phyloP scores from a whole-genome alignment of 2,888 invertebrate species.

The Cistogaster globosa region DNA sequence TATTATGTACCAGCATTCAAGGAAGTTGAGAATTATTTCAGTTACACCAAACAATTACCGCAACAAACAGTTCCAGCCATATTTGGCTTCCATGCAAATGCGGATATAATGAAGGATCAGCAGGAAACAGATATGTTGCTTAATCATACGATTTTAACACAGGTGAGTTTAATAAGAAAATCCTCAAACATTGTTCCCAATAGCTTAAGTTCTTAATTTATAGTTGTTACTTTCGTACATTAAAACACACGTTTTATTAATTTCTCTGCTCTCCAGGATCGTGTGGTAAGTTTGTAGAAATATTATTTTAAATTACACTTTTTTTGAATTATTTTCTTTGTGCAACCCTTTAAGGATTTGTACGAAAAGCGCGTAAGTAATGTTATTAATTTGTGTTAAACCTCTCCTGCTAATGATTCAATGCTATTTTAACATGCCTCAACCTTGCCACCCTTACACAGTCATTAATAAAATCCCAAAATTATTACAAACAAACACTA shows the following conservation, averaged over 20 bases:
- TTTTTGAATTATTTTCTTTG: not conserved
- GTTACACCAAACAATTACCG: conserved; percentile 88
- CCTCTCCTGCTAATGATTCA: not conserved
- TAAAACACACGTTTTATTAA: not conserved
- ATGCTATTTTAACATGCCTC: conserved; percentile 24
- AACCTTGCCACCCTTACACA: conserved; percentile 61
- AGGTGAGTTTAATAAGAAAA: conserved; percentile 84
- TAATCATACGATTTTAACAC: conserved; percentile 89
- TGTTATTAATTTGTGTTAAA: not conserved
- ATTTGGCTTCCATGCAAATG: conserved; percentile 96
- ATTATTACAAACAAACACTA: conserved; percentile 77
- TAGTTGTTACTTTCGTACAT: not conserved
- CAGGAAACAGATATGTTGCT: conserved; percentile 92
- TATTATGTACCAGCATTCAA: conserved; percentile 90
- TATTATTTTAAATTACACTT: not conserved
- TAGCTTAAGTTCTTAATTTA: not conserved
- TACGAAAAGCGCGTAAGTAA: conserved; percentile 80
- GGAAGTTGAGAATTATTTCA: conserved; percentile 88
- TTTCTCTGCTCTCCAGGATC: conserved; percentile 77
- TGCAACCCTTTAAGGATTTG: conserved; percentile 83
- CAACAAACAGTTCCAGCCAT: conserved; percentile 91
- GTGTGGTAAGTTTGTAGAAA: conserved; percentile 80
- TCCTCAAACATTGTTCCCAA: not conserved
- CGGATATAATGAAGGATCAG: conserved; percentile 95
- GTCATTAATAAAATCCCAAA: conserved; percentile 77